Conservation (phyloP, 2,113 vertebrate genomes). For the Cyanistes caeruleus region DNA sequence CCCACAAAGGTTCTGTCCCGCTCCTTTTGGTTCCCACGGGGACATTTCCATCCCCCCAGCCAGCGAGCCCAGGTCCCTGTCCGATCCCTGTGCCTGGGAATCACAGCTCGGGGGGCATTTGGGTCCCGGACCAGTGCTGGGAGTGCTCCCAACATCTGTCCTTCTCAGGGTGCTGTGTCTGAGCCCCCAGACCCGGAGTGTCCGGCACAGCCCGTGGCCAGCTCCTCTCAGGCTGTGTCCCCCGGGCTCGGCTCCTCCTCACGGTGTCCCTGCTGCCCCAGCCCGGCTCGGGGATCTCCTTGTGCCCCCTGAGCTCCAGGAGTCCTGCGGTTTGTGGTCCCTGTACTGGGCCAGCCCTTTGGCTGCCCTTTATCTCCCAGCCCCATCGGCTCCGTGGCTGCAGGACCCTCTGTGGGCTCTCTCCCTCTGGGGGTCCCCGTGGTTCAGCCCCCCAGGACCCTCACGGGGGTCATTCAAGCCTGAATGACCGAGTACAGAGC, state of each 20-base stretch:
- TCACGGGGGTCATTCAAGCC: accelerated
- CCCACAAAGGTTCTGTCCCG: background rate
- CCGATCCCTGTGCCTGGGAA: too few relatives aligned
- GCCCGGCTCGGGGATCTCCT: background rate
- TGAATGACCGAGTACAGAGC: background rate
- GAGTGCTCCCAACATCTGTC: background rate
- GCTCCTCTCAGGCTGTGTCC: background rate
- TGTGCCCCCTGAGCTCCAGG: background rate
- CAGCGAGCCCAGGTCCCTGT: background rate
- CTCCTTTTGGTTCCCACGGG: background rate
- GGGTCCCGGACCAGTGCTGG: accelerated
- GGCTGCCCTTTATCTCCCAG: background rate
- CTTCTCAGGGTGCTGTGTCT: background rate
- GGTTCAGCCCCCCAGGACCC: background rate
- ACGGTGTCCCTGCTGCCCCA: background rate
- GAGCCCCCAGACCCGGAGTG: background rate
- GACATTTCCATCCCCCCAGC: accelerated
- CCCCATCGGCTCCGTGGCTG: accelerated
- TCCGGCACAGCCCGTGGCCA: accelerated
- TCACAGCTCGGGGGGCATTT: accelerated
- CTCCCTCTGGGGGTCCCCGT: background rate
- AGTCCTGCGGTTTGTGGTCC: background rate
- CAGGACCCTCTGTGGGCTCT: background rate
- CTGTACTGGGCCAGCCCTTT: background rate
- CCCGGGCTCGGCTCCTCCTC: background rate